phyloP scores from a whole-genome alignment of 2,113 vertebrate genomes.

The Procavia capensis region DNA sequence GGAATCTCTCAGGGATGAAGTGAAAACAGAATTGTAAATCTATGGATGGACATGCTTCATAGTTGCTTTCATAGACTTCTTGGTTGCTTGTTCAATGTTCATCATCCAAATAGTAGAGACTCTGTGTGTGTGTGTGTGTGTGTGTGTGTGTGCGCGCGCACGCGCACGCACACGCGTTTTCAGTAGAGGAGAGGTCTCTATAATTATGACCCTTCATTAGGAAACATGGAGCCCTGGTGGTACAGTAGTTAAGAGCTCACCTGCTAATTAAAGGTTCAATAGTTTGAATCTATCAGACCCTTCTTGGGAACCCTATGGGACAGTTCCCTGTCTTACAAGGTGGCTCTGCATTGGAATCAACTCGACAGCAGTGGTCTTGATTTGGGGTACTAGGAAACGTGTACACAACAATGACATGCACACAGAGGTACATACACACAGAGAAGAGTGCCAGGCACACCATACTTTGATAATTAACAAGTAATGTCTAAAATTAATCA shows the following conservation, averaged over 20 bases:
- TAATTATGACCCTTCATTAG: neutral
- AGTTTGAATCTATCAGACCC: no score
- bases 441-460: neutral
- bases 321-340: no score
- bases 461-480: neutral
- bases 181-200: neutral
- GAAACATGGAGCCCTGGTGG: neutral
- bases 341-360: no score
- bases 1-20: neutral
- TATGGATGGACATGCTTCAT: neutral
- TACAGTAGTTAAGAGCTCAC: no score
- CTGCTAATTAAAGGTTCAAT: no score
- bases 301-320: no score
- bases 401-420: neutral
- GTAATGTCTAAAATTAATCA: neutral
- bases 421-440: neutral
- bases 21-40: neutral
- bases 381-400: no score
- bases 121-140: fast-evolving
- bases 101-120: neutral
- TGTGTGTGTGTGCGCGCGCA: neutral
- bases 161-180: neutral
- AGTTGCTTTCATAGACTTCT: neutral
- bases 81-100: neutral
- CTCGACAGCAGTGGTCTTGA: no score